phyloP scores from a whole-genome alignment of 2,888 invertebrate genomes.

The Aricia artaxerxes region DNA sequence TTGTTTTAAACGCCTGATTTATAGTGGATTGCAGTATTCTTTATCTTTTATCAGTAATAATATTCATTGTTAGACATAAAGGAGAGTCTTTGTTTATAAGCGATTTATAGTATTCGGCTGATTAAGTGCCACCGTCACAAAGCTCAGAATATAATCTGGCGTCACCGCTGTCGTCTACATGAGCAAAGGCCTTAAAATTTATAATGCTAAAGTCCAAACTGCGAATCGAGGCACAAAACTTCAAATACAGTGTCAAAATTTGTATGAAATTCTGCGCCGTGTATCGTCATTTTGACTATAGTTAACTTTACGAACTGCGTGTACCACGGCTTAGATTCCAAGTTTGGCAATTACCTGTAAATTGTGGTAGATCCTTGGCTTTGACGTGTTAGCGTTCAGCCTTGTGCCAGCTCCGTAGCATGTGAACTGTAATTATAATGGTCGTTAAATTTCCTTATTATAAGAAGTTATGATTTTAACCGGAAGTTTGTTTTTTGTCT shows the following conservation, averaged over 20 bases:
- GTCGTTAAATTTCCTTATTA: neutral
- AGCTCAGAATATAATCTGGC: too few relatives aligned
- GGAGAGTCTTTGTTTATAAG: neutral
- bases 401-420: neutral
- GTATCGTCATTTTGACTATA: too few relatives aligned
- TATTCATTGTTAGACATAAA: neutral
- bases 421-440: conserved; percentile 12
- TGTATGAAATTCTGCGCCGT: too few relatives aligned
- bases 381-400: neutral
- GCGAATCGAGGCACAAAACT: too few relatives aligned
- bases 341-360: conserved; percentile 8
- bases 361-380: neutral
- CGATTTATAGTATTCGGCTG: neutral
- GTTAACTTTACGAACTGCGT: too few relatives aligned
- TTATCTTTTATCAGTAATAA: neutral
- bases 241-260: too few relatives aligned
- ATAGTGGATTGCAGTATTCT: neutral
- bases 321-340: neutral
- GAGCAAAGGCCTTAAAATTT: neutral
- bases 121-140: neutral
- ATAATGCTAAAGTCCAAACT: neutral
- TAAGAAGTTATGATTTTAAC: conserved; percentile 10
- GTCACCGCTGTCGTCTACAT: neutral
- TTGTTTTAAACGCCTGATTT: neutral
- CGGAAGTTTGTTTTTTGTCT: neutral